These are phyloP conservation scores for Ommatoiulus sabulosus DNA, from an alignment of 2,888 invertebrate species.

Conservation along the genomic window DNA sequence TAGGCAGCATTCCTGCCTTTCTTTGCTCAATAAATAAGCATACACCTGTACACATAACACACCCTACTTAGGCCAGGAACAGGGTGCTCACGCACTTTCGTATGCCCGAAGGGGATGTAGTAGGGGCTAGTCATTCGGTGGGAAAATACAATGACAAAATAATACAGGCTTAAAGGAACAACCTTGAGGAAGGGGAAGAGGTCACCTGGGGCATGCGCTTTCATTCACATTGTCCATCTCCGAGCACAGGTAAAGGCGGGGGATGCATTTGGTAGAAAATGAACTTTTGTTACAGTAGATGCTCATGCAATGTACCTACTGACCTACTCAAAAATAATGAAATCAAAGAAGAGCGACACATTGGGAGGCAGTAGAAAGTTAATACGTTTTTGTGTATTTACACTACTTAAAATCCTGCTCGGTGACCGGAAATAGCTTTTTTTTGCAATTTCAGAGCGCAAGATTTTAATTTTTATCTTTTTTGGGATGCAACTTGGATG, in stretches of 20 bases:
- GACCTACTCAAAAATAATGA: neutral
- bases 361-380: too few species aligned
- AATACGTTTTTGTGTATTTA: too few species aligned
- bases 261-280: neutral
- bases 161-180: neutral
- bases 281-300: too few species aligned
- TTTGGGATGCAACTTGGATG: too few species aligned
- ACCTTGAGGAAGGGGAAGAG: neutral
- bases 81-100: neutral
- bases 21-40: neutral
- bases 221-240: neutral
- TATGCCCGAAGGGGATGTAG: neutral
- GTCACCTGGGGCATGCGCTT: neutral
- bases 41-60: neutral
- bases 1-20: neutral
- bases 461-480: too few species aligned
- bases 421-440: too few species aligned
- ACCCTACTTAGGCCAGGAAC: neutral
- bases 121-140: neutral
- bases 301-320: neutral
- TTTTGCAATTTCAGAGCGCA: too few species aligned
- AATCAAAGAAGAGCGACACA: neutral
- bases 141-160: neutral
- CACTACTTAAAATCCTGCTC: too few species aligned
- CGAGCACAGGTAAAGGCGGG: neutral